phyloP scores from a whole-genome alignment of 2,888 invertebrate genomes.

The Agrochola lychnidis region DNA sequence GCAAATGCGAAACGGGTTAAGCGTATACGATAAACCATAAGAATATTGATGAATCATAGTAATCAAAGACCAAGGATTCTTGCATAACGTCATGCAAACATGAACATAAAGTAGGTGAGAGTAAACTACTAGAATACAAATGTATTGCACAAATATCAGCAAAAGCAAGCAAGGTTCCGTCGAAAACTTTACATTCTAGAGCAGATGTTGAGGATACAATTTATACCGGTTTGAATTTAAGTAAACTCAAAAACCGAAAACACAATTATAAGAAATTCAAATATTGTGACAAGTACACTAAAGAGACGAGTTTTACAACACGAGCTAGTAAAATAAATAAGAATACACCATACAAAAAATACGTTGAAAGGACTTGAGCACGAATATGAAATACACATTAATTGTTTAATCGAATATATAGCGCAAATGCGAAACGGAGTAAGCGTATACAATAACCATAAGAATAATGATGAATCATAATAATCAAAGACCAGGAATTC shows the following conservation, averaged over 20 bases:
- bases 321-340: background rate
- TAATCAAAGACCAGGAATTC: too few species aligned
- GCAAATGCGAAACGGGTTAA: background rate
- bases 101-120: too few species aligned
- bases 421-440: background rate
- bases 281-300: background rate
- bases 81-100: too few species aligned
- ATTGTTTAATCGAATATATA: background rate
- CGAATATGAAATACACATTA: background rate
- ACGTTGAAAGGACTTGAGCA: background rate
- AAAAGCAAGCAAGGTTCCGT: background rate
- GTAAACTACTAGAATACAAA: background rate
- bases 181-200: background rate
- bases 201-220: background rate
- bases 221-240: background rate
- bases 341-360: background rate
- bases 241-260: background rate
- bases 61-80: too few species aligned
- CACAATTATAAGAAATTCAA: background rate
- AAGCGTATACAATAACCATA: background rate
- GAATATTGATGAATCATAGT: slow-evolving; percentile 2
- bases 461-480: background rate
- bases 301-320: background rate
- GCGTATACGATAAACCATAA: background rate
- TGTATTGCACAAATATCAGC: background rate